These are phyloP conservation scores for Zaprionus kolodkinae DNA, from an alignment of 1,140 invertebrate genomes.

Conservation along the genomic window DNA sequence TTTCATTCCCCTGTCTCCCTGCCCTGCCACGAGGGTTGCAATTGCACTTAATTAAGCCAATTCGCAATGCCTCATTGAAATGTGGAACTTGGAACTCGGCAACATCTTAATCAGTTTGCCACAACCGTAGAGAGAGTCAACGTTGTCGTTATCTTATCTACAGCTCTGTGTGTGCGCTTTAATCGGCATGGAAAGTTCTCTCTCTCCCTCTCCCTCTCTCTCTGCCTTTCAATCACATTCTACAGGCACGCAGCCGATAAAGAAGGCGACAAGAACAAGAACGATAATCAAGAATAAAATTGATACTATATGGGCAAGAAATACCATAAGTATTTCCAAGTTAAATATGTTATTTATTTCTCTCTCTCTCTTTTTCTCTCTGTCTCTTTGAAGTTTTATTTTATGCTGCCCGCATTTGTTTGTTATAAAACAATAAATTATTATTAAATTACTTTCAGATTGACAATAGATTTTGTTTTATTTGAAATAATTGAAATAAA, in stretches of 20 bases:
- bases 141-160: constrained; percentile 61
- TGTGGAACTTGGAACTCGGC: constrained; percentile 10
- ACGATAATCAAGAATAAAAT: constrained; percentile 41
- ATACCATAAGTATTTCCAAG: neutral
- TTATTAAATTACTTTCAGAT: neutral
- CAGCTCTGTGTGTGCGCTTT: neutral
- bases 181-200: too few relatives aligned
- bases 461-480: neutral
- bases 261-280: constrained; percentile 46
- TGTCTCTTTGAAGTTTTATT: neutral
- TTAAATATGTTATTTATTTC: neutral
- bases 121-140: constrained; percentile 6
- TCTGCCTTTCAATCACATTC: constrained; percentile 53
- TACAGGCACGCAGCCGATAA: constrained; percentile 48
- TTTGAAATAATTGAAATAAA: neutral
- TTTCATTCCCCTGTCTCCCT: too few relatives aligned
- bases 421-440: neutral
- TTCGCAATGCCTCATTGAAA: constrained; percentile 44
- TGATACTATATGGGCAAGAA: constrained; percentile 26
- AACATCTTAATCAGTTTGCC: constrained; percentile 42
- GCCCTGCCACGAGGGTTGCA: constrained; percentile 64
- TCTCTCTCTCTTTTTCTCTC: neutral
- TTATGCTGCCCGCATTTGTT: neutral
- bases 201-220: neutral
- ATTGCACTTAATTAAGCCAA: constrained; percentile 73